Evolutionary conservation across 1,140 invertebrate species (phyloP).

Genomic region (Pseudomyrmex sp.): DNA sequence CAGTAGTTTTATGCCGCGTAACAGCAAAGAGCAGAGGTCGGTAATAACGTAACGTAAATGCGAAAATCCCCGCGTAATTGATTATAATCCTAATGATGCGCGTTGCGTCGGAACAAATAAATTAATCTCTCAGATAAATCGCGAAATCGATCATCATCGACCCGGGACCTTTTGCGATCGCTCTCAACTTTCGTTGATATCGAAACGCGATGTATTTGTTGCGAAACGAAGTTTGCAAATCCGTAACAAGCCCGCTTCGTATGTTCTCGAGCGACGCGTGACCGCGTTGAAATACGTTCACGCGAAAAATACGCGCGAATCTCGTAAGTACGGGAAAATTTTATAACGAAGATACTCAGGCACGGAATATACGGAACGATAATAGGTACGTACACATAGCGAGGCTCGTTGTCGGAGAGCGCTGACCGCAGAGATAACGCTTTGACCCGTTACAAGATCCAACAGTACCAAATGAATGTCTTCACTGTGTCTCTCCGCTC

Average conservation of each 20-base stretch:
- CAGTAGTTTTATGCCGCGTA: conserved; percentile 53
- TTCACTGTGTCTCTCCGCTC: conserved; percentile 79
- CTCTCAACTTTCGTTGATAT: neutral
- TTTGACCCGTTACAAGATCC: conserved; percentile 82
- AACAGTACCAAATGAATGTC: conserved; percentile 81
- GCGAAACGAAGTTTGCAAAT: neutral
- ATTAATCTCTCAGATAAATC: conserved; percentile 27
- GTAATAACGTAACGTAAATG: conserved; percentile 60
- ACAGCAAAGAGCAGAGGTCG: conserved; percentile 65
- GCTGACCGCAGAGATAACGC: conserved; percentile 83
- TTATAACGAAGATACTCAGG: conserved; percentile 60
- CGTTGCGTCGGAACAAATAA: neutral
- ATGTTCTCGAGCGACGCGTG: no score
- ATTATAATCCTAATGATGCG: neutral
- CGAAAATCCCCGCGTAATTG: conserved; percentile 47
- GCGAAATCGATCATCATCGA: neutral
- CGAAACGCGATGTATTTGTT: neutral
- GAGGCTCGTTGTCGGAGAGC: conserved; percentile 79
- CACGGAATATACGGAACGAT: conserved; percentile 70
- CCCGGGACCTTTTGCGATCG: neutral
- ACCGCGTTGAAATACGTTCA: no score
- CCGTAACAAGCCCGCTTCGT: neutral
- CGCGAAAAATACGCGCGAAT: conserved; percentile 45
- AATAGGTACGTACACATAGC: conserved; percentile 77
- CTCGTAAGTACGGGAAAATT: conserved; percentile 60